phyloP scores from a whole-genome alignment of 2,888 invertebrate species.

The Drosophila hamatofila region DNA sequence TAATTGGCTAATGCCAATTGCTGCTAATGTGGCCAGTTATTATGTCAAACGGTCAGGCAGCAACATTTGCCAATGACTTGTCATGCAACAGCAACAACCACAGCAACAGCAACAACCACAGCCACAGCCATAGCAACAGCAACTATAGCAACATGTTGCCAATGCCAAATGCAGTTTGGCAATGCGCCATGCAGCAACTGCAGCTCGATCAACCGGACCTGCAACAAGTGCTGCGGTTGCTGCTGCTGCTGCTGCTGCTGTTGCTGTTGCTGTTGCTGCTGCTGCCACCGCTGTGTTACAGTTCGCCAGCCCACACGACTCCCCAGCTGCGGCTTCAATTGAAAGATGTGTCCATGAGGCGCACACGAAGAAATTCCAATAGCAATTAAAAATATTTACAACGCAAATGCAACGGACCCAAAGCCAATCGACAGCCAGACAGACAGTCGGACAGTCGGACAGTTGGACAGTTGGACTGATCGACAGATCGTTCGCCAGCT shows the following conservation, averaged over 20 bases:
- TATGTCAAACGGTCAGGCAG: constrained; percentile 77
- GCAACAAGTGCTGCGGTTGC: constrained; percentile 35
- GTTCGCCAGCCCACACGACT: constrained; percentile 73
- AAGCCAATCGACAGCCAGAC: constrained; percentile 33
- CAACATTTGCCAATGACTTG: constrained; percentile 65
- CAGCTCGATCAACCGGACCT: constrained; percentile 56
- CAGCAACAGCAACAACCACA: constrained; percentile 23
- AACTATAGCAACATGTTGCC: constrained; percentile 47
- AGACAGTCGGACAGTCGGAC: constrained; percentile 29
- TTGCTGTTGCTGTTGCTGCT: constrained; percentile 17
- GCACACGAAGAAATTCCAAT: constrained; percentile 74
- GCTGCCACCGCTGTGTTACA: constrained; percentile 56
- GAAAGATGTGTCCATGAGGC: constrained; percentile 75
- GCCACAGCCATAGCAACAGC: constrained; percentile 12
- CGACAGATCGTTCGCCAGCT: constrained; percentile 40
- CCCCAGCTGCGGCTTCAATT: constrained; percentile 46
- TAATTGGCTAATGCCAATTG: constrained; percentile 80
- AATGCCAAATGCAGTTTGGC: constrained; percentile 37
- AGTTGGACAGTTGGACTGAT: constrained; percentile 23
- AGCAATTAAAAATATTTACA: constrained; percentile 81
- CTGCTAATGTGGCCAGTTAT: constrained; percentile 81
- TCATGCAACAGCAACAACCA: constrained; percentile 49
- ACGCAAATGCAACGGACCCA: constrained; percentile 70
- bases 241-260: constrained; percentile 16
- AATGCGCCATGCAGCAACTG: constrained; percentile 34